These are phyloP conservation scores for Actinostola sp. DNA, from an alignment of 92 coral and sea anemone genomes.

Conservation along the genomic window DNA sequence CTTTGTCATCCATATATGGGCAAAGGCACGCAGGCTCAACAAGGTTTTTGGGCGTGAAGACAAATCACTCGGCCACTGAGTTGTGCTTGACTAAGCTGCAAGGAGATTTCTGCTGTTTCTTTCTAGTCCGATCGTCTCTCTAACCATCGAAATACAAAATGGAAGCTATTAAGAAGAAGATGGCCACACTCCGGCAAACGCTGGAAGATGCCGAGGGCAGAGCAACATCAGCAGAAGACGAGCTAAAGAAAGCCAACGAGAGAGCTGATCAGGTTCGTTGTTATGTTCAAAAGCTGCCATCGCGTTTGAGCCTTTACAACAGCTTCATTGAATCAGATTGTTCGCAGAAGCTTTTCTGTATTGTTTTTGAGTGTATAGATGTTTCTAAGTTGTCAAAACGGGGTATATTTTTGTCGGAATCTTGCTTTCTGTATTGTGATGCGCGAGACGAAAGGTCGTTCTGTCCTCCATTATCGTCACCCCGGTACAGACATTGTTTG, in stretches of 20 bases:
- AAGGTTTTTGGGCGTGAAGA: constrained; percentile 72
- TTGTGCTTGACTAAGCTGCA: constrained; percentile 13
- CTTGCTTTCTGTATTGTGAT: constrained; percentile 1
- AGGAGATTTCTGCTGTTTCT: constrained; percentile 37
- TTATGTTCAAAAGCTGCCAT: constrained; percentile 27
- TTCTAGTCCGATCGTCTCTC: constrained; percentile 20
- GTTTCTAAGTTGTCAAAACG: not conserved
- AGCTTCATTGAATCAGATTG: not conserved
- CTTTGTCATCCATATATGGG: constrained; percentile 81
- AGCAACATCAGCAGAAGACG: constrained; percentile 84
- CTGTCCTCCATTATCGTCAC: constrained; percentile 4
- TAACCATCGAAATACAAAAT: constrained; percentile 67
- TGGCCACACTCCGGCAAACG: constrained; percentile 76
- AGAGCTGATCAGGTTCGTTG: constrained; percentile 67
- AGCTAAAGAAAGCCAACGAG: constrained; percentile 73
- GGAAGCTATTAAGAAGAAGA: constrained; percentile 99
- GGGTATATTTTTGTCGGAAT: not conserved
- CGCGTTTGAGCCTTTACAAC: not conserved
- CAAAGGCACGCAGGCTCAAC: constrained; percentile 79
- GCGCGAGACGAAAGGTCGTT: constrained; percentile 8
- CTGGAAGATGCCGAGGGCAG: constrained; percentile 81
- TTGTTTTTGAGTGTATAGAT: not conserved
- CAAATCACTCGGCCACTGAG: constrained; percentile 37
- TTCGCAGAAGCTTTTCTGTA: not conserved
- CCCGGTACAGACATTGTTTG: not conserved